Conservation (phyloP, 2,888 invertebrate genomes). For the Zele albiditarsus region DNA sequence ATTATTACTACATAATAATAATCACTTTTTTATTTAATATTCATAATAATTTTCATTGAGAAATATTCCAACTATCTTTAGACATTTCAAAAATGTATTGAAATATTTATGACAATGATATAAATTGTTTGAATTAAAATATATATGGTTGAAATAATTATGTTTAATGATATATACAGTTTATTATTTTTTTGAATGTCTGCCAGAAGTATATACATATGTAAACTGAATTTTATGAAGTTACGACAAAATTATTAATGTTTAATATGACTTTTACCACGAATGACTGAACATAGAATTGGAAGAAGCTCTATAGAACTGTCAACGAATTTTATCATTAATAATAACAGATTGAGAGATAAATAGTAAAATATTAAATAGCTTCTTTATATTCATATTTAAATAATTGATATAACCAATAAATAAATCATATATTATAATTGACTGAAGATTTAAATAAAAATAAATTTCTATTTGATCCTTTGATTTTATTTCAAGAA, state of each 20-base stretch:
- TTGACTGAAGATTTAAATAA: no score
- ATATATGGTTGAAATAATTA: no score
- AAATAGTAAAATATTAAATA: background rate
- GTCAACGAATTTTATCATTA: constrained; percentile 49
- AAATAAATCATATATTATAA: background rate
- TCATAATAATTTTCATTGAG: no score
- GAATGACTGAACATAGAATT: constrained; percentile 43
- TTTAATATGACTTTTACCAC: constrained; percentile 28
- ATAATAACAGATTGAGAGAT: constrained; percentile 1
- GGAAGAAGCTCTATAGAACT: constrained; percentile 29
- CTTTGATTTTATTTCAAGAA: background rate
- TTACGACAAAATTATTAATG: constrained; percentile 7
- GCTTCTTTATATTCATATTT: background rate
- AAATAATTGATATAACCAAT: background rate
- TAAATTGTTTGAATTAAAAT: no score
- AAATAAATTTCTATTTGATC: no score
- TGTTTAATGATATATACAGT: background rate
- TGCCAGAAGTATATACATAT: constrained; percentile 27
- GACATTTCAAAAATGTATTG: no score
- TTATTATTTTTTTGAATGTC: background rate
- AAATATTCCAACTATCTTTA: no score
- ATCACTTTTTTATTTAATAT: no score
- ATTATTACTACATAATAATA: no score
- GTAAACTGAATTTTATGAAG: background rate
- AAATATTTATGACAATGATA: no score